phyloP scores from a whole-genome alignment of 2,888 invertebrate genomes.

The Polyploca ridens region DNA sequence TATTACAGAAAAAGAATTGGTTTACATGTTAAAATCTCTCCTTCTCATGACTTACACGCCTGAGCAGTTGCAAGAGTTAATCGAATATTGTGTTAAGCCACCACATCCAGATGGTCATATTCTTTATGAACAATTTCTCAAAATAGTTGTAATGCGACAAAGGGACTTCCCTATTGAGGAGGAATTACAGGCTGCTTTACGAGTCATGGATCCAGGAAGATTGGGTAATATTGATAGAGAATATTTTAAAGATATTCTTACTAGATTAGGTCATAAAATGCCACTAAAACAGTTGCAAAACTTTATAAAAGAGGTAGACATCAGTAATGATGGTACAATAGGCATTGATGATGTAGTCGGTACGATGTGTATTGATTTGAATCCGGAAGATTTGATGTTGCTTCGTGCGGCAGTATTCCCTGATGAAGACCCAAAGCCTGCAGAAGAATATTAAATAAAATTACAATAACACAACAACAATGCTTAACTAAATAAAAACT shows the following conservation, averaged over 20 bases:
- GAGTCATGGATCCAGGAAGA: conserved; percentile 62
- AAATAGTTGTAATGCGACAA: conserved; percentile 71
- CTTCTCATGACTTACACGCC: conserved; percentile 68
- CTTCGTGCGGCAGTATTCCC: conserved; percentile 52
- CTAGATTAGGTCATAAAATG: conserved; percentile 68
- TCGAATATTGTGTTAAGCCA: conserved; percentile 67
- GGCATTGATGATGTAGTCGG: conserved; percentile 74
- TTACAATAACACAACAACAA: too few relatives aligned
- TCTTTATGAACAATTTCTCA: conserved; percentile 67
- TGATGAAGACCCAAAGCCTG: conserved; percentile 23
- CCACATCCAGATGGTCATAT: conserved; percentile 71
- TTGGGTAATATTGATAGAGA: conserved; percentile 65
- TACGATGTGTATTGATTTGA: conserved; percentile 75
- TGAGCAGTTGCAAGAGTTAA: conserved; percentile 70
- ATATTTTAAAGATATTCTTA: conserved; percentile 59
- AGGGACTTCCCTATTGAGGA: conserved; percentile 68
- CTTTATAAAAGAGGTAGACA: conserved; percentile 74
- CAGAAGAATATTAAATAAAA: conserved; percentile 23
- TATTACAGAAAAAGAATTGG: conserved; percentile 70
- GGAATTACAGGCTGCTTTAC: conserved; percentile 64
- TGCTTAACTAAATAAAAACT: too few relatives aligned
- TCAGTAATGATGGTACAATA: conserved; percentile 73
- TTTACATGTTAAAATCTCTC: conserved; percentile 71
- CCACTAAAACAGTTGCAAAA: conserved; percentile 56
- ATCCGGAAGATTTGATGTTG: conserved; percentile 67